Conservation (phyloP, 2,797 vertebrate genomes). For the Aeoliscus strigatus region DNA sequence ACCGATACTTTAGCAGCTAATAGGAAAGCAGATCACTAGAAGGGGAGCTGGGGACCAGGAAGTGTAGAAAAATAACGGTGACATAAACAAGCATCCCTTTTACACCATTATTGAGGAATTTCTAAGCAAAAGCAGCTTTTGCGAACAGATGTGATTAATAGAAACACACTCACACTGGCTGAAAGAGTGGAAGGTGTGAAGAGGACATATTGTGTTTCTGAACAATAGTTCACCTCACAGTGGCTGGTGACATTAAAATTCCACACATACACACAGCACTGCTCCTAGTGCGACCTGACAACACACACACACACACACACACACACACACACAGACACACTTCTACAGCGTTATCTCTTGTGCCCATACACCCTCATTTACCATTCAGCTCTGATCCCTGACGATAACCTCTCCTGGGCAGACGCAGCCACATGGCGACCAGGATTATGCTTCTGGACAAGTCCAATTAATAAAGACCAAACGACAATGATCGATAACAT, state of each 20-base stretch:
- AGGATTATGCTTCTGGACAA: slow-evolving; percentile 50
- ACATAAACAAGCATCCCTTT: no score
- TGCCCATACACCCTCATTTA: slow-evolving; percentile 50
- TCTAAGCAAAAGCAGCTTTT: no score
- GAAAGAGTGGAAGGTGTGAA: background rate
- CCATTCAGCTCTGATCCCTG: slow-evolving; percentile 48
- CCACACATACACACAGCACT: slow-evolving; percentile 18
- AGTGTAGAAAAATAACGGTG: no score
- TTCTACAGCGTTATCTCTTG: slow-evolving; percentile 36
- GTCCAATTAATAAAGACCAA: slow-evolving; percentile 52
- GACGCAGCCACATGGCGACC: slow-evolving; percentile 12
- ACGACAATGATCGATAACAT: slow-evolving; percentile 44
- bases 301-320: background rate
- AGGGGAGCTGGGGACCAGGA: no score
- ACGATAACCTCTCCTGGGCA: slow-evolving; percentile 51
- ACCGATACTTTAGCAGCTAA: no score
- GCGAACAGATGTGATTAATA: no score
- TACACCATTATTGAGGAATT: no score
- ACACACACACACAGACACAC: slow-evolving; percentile 2
- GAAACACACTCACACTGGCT: background rate
- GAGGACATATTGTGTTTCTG: slow-evolving; percentile 11
- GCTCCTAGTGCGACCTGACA: slow-evolving; percentile 1
- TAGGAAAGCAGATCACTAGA: no score
- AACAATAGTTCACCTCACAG: slow-evolving; percentile 27
- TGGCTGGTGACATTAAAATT: slow-evolving; percentile 43